Base-by-base conservation (phyloP, 2,113 vertebrate genomes). In the Sapajus apella region DNA sequence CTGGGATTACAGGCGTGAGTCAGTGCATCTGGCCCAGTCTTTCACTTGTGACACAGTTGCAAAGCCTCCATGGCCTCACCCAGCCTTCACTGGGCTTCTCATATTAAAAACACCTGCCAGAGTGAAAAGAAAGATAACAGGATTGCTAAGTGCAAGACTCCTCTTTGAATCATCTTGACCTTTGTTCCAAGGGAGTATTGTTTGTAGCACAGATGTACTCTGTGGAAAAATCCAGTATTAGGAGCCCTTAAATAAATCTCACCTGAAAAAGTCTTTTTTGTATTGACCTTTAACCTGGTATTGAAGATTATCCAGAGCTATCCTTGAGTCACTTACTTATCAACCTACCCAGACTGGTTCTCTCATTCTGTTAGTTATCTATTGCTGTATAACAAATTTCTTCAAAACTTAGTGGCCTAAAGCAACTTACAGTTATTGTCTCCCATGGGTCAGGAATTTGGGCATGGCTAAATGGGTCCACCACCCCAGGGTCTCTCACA, bases 161-260 rank as follows among this genome's bases (percentile, higher is more conserved):
- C 61, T 75, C 75, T 95, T 90, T 79, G 45, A 95, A 86, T 37
- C n/a, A n/a, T 76, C 80, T 45, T 85, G 52, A 72, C 35, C 66
- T 84, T 72, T 87, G 13, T 85, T 76, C 56, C 56, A 52, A 82
- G 12, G 11, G 18, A 64, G 6, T 50, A 66, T 91, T 82, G 68
- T 72, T 84, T 77, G 23, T 37, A 91, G 50, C 35, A 45, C 56
- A 37, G 61, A 87, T 77, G 7, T 2, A 37, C n/a, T 61, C 3
- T 61, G 32, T 90, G 23, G 75, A 92, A 80, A 92, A 87, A 73
- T 21, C 9, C 11, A 76, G 10, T 13, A 32, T 92, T 18, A 79
- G 55, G 40, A 70, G 23, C 56, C 72, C 70, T 87, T 55, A 80
- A 66, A 52, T 76, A 87, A 94, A 76, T 52, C 27, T 89, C n/a